Base-by-base conservation (phyloP, 2,888 invertebrate species). In the Eupithecia tripunctaria region DNA sequence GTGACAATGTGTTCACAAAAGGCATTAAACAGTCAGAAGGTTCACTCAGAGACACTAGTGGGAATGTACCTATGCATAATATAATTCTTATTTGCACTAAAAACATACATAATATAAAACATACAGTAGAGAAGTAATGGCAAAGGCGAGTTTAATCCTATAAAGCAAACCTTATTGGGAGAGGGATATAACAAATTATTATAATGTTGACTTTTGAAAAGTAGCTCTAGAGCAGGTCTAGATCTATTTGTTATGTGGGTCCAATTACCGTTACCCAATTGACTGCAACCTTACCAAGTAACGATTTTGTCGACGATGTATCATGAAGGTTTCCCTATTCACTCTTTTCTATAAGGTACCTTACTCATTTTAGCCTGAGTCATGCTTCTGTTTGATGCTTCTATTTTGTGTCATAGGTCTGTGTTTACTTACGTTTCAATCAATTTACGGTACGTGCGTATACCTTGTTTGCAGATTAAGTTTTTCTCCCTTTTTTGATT, bases 401-500 rank as follows among this genome's bases (percentile, higher is more conserved):
- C 14, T 38, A 27, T 29, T 21, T 36, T 38, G 62, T 47, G 69
- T 7, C 62, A 27, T 47, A n/a, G 12, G n/a, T 25, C 43, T 32
- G 27, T 68, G 60, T 62, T 69, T 21, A 68, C 47, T 62, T 32
- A 8, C 36, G 47, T 32, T 63, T 63, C 32, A 47, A 62, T 56
- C 60, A 60, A 68, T 64, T 64, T 36, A 64, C 64, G 38, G 38
- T 64, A 14, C 38, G 15, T 64, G 25, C 64, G 25, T 25, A 29
- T 18, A n/a, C 32, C 4, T n/a, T 62, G 29, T 63, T 63, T 63
- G 62, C 29, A 32, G 32, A 63, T 36, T 36, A 63, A 32, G 32
- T 64, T 64, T 64, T 64, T 14, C 1, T 38, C 38, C 36, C 12
- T 64, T 21, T 62, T 60, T 60, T 27, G 59, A 60, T 60, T 60